These are phyloP conservation scores for Danionella dracula DNA, from an alignment of 2,797 vertebrate species.

Conservation along the genomic window DNA sequence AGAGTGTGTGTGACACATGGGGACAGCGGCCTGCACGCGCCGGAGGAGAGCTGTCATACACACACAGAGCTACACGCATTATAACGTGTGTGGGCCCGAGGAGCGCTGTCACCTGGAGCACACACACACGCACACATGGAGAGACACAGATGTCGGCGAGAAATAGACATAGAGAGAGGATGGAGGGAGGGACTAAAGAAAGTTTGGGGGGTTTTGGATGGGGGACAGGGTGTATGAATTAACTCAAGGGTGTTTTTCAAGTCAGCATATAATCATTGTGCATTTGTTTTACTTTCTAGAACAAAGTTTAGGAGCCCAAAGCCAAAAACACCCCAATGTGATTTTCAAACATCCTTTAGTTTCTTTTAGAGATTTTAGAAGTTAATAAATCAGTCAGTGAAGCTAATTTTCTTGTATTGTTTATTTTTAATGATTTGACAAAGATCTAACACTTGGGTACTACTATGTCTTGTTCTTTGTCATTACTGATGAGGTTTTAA, in stretches of 20 bases:
- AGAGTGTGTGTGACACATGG: conserved; percentile 16
- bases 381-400: neutral
- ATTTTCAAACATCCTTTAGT: too few species aligned
- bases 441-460: too few species aligned
- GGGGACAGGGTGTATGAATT: neutral
- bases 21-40: neutral
- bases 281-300: neutral
- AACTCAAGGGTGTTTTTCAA: conserved; percentile 15
- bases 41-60: neutral
- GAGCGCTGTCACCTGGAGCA: conserved; percentile 39
- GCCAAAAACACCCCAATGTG: too few species aligned
- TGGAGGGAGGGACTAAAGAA: neutral
- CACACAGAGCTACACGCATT: neutral
- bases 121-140: neutral
- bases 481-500: too few species aligned
- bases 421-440: too few species aligned
- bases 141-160: conserved; percentile 18
- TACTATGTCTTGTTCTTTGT: too few species aligned
- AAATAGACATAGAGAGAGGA: neutral
- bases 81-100: neutral
- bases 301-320: neutral
- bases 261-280: neutral
- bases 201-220: conserved; percentile 1
- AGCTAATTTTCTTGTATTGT: too few species aligned
- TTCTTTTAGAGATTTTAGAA: too few species aligned